Evolutionary conservation across 2,113 vertebrate species (phyloP).

Genomic region (Eudorcas thomsonii): DNA sequence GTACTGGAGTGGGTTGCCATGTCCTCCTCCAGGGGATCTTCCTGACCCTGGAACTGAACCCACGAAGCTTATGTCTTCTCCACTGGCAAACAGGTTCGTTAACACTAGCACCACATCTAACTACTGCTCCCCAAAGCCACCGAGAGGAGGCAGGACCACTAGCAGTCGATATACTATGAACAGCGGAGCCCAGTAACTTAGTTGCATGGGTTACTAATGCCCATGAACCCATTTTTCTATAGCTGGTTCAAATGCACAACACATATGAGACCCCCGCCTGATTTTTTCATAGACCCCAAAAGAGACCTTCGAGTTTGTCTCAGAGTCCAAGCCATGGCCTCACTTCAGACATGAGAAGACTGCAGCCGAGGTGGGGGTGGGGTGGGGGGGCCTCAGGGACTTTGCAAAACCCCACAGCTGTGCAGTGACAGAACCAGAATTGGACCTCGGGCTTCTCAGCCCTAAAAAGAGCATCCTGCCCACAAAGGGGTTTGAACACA

Average conservation of each 20-base stretch:
- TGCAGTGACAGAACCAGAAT: background rate
- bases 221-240: too few species aligned
- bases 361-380: background rate
- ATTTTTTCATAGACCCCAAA: background rate
- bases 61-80: background rate
- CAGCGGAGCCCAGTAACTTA: background rate
- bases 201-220: fast-evolving
- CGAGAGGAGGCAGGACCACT: fast-evolving
- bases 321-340: background rate
- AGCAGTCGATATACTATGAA: too few species aligned
- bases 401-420: background rate
- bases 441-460: background rate
- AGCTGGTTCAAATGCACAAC: background rate
- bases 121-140: background rate
- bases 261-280: background rate
- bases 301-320: background rate
- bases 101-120: background rate
- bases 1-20: background rate
- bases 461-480: background rate
- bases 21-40: background rate
- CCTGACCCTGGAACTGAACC: background rate
- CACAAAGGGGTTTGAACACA: background rate
- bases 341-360: background rate
- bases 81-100: background rate
- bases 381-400: background rate